Percentiles rank a stretch among this genome's conserved stretches.
phyloP scores from a whole-genome alignment of 2,888 invertebrate species.

The Polydrusus pterygomalis region DNA sequence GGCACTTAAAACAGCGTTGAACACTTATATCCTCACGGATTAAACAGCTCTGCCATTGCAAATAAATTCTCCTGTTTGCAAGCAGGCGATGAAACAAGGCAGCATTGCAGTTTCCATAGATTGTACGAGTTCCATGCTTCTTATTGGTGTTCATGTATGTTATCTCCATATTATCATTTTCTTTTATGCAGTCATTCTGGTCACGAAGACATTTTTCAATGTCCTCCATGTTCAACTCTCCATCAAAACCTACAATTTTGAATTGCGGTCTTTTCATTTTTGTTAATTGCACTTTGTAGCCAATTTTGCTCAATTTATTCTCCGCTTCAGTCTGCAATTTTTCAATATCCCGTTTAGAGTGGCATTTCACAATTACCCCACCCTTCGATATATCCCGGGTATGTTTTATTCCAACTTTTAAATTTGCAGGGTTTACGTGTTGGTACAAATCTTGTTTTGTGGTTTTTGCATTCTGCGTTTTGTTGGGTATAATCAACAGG shows the following conservation, averaged over 20 bases:
- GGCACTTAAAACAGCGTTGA: constrained; percentile 32
- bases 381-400: constrained; percentile 19
- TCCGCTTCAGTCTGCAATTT: constrained; percentile 26
- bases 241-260: constrained; percentile 35
- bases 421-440: constrained; percentile 24
- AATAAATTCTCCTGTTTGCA: neutral
- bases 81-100: neutral
- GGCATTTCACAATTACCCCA: constrained; percentile 23
- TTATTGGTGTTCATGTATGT: constrained; percentile 28
- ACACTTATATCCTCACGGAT: constrained; percentile 5
- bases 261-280: constrained; percentile 39
- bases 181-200: constrained; percentile 14
- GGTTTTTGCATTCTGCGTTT: constrained; percentile 4
- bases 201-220: constrained; percentile 22
- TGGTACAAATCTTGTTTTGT: constrained; percentile 17
- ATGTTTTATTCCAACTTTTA: constrained; percentile 29
- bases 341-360: constrained; percentile 26
- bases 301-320: constrained; percentile 10
- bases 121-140: constrained; percentile 19
- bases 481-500: constrained; percentile 4
- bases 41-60: neutral
- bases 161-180: constrained; percentile 14
- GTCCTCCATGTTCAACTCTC: constrained; percentile 12
- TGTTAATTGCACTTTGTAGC: constrained; percentile 30
- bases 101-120: constrained; percentile 19